Evolutionary conservation across 2,888 invertebrate species (phyloP).

Genomic region (Euzetes globulus): DNA sequence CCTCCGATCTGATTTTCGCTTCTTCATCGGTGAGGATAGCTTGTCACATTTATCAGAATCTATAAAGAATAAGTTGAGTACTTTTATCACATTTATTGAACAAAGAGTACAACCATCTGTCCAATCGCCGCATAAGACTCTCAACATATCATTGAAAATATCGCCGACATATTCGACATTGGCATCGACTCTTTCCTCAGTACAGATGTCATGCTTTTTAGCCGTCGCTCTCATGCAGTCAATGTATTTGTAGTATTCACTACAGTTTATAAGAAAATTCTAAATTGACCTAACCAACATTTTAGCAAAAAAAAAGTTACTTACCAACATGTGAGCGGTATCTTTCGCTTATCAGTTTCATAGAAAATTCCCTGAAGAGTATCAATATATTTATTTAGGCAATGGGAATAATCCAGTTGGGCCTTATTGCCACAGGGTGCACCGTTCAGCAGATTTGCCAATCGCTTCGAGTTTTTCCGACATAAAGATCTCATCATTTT

Average conservation of each 20-base stretch:
- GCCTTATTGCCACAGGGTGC: neutral
- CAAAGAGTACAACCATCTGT: neutral
- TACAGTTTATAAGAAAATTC: neutral
- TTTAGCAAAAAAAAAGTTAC: neutral
- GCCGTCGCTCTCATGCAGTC: neutral
- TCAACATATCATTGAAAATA: neutral
- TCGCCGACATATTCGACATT: neutral
- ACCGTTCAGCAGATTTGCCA: neutral
- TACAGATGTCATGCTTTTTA: neutral
- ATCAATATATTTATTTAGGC: slow-evolving; percentile 3
- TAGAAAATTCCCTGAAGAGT: neutral
- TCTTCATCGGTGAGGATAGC: neutral
- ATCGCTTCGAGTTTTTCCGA: neutral
- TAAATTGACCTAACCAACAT: neutral
- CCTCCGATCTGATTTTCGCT: neutral
- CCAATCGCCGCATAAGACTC: neutral
- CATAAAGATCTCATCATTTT: neutral
- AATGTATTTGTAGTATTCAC: slow-evolving; percentile 7
- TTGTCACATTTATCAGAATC: neutral
- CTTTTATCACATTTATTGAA: too few species aligned
- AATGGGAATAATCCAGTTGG: neutral
- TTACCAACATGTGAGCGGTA: neutral
- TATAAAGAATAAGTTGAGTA: neutral
- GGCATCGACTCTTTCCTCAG: neutral
- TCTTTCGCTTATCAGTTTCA: neutral